Conservation (phyloP, 2,888 invertebrate species). For the Mythimna vitellina region DNA sequence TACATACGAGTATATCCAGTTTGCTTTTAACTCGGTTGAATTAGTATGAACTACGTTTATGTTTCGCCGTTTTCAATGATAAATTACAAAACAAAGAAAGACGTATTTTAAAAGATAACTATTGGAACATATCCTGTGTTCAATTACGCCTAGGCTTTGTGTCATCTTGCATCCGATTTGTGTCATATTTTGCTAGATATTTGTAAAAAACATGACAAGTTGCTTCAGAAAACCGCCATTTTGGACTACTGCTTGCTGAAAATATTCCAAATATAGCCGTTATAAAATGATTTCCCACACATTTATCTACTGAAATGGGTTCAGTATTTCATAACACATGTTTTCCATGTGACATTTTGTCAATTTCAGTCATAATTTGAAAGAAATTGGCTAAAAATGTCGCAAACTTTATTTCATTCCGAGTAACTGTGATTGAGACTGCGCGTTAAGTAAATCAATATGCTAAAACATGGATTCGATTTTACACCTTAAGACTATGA, state of each 20-base stretch:
- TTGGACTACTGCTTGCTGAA: background rate
- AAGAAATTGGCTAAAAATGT: conserved; percentile 7
- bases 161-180: conserved; percentile 8
- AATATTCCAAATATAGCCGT: background rate
- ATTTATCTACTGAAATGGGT: background rate
- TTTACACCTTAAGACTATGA: background rate
- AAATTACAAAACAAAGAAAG: background rate
- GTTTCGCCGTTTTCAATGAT: background rate
- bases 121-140: background rate
- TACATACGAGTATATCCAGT: too few relatives aligned
- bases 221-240: background rate
- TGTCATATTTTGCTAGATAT: conserved; percentile 12
- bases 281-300: too few relatives aligned
- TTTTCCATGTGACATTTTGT: background rate
- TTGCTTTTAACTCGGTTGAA: background rate
- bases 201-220: background rate
- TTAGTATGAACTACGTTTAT: background rate
- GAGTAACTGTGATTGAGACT: background rate
- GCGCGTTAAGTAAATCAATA: conserved; percentile 22
- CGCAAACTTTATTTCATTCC: background rate
- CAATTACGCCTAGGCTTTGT: conserved; percentile 5
- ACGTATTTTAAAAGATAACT: background rate
- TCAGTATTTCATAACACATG: conserved; percentile 2
- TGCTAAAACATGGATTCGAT: background rate
- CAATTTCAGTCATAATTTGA: conserved; percentile 27